phyloP scores from a whole-genome alignment of 2,797 vertebrate species.

The Danio kyathit region DNA sequence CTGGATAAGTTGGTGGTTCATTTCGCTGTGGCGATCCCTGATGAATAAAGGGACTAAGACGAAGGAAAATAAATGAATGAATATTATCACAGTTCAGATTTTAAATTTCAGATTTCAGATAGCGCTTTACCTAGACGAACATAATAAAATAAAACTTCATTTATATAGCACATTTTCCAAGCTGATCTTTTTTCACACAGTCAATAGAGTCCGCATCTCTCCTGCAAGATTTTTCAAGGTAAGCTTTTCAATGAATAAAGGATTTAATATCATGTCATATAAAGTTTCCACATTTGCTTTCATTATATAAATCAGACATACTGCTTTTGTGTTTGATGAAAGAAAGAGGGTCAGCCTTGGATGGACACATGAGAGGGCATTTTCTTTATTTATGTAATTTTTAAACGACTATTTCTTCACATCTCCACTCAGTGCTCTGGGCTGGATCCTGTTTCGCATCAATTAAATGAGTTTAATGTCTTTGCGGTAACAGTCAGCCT shows the following conservation, averaged over 20 bases:
- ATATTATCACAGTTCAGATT: too few species aligned
- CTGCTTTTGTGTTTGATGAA: conserved; percentile 1
- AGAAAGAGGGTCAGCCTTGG: background rate
- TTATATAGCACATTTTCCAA: background rate
- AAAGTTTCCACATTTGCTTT: background rate
- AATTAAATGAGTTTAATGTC: background rate
- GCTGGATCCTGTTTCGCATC: conserved; percentile 2
- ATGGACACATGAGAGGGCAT: background rate
- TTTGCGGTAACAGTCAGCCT: background rate
- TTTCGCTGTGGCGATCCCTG: too few species aligned
- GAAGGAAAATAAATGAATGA: too few species aligned
- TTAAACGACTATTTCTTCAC: background rate
- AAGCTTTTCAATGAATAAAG: background rate
- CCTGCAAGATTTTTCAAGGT: background rate
- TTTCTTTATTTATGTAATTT: background rate
- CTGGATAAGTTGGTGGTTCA: too few species aligned
- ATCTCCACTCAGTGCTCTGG: background rate
- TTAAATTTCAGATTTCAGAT: too few species aligned
- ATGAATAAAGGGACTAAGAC: too few species aligned
- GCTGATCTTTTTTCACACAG: background rate
- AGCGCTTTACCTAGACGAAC: too few species aligned
- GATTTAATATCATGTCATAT: background rate
- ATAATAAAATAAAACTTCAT: too few species aligned
- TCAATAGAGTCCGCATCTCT: background rate
- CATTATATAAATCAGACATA: background rate